Conservation (phyloP, 2,113 vertebrate genomes). For the Sula dactylatra region DNA sequence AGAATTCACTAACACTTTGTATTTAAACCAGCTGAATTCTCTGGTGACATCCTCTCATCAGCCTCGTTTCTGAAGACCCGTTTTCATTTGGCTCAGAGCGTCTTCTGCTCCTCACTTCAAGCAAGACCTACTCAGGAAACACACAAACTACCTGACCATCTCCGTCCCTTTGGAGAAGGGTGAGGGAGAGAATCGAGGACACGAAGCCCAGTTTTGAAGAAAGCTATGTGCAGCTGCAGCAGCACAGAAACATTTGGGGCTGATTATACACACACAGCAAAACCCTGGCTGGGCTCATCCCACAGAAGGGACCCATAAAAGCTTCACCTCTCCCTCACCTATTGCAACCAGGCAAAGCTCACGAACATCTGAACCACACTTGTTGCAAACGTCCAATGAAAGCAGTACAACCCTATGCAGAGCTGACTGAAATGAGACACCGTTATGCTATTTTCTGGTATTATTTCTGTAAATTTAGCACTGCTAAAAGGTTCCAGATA, state of each 20-base stretch:
- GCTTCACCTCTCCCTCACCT: neutral
- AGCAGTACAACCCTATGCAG: neutral
- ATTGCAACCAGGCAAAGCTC: neutral
- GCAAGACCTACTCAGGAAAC: neutral
- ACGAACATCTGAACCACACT: neutral
- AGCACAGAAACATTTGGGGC: neutral
- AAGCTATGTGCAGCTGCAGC: neutral
- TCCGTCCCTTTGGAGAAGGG: neutral
- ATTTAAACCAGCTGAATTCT: neutral
- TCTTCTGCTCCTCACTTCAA: neutral
- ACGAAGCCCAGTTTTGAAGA: neutral
- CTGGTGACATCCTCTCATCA: neutral
- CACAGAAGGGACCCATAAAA: conserved; percentile 3
- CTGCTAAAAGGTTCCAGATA: conserved; percentile 34
- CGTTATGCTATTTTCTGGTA: conserved; percentile 19
- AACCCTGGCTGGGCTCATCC: neutral
- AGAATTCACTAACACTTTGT: neutral
- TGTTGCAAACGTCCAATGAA: neutral
- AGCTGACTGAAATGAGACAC: conserved; percentile 16
- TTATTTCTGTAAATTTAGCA: conserved; percentile 46
- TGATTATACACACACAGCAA: neutral
- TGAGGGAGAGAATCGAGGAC: neutral
- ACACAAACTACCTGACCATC: neutral
- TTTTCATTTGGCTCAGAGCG: neutral
- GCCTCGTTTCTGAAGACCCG: neutral